These are phyloP conservation scores for Meliscaeva auricollis DNA, from an alignment of 2,888 invertebrate species.

Conservation along the genomic window DNA sequence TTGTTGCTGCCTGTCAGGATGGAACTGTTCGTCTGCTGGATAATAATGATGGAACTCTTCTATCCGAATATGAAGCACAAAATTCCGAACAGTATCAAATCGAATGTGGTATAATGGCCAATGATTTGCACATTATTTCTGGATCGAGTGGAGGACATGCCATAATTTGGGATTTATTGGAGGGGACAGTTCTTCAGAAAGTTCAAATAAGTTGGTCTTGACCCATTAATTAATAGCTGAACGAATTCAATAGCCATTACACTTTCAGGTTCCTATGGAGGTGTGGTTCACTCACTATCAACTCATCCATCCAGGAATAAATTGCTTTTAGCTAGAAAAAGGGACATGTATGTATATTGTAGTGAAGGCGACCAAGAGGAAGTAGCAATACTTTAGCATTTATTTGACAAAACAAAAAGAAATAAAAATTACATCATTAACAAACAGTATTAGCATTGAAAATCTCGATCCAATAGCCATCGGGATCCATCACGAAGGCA, in stretches of 20 bases:
- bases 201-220: conserved; percentile 79
- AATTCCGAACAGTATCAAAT: conserved; percentile 92
- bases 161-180: conserved; percentile 92
- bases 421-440: conserved; percentile 28
- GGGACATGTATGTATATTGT: conserved; percentile 81
- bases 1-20: conserved; percentile 93
- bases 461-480: conserved; percentile 98
- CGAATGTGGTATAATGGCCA: conserved; percentile 93
- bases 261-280: conserved; percentile 83
- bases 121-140: conserved; percentile 93
- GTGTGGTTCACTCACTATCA: conserved; percentile 91
- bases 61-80: conserved; percentile 93
- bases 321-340: conserved; percentile 81
- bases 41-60: conserved; percentile 91
- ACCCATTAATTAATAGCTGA: background rate
- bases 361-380: conserved; percentile 16
- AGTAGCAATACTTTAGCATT: conserved; percentile 20
- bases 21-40: conserved; percentile 94
- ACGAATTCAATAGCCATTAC: background rate
- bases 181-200: conserved; percentile 86
- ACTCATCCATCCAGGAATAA: conserved; percentile 89
- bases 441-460: conserved; percentile 85
- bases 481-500: conserved; percentile 97
- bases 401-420: conserved; percentile 21
- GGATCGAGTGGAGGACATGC: conserved; percentile 93